Evolutionary conservation across 2,113 vertebrate genomes (phyloP), one percentile per base, ranked within the genome.

Genomic region (Plecotus auritus): DNA sequence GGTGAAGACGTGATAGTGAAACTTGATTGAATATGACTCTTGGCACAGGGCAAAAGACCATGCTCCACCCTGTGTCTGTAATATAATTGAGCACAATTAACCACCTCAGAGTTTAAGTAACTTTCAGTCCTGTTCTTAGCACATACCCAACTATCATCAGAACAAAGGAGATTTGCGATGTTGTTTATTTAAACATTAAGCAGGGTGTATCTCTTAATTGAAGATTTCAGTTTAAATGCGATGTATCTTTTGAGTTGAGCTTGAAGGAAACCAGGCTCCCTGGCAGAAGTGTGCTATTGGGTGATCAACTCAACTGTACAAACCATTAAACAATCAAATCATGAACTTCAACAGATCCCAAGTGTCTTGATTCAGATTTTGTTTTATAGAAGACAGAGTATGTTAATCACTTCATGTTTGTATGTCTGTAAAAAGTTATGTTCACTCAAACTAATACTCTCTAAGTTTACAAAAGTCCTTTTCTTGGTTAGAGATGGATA

Each of bases 121-220:
- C 20, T 32, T 97, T 96, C 66, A 70, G 78, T 23, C 89, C 89
- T 93, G 20, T 94, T 96, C 77, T 94, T 94, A 97, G 42, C 28
- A 96, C 85, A 93, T 91, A 91, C 45, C 73, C 37, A 92, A 49
- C 35, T 90, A 90, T 92, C 92, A 91, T 93, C 90, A 95, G 78
- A 95, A 92, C 28, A 97, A 96, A 97, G 69, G 72, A 84, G 54
- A 96, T 70, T 32, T 86, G 66, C 69, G 95, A 97, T 94, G 18
- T 64, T 96, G n/a, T 95, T 95, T 96, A 54, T 90, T 64, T 1
- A 91, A 69, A 85, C 45, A 30, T 72, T 77, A 76, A 87, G 30
- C 11, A 83, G 51, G 45, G 54, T 30, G 1, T 73, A 51, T 87
- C 66, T 87, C 91, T 81, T 88, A 81, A 28, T 9, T 30, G 72